A percentile compares a stretch with the other conserved stretches of the same genome.
Conservation (phyloP, 1,140 invertebrate genomes). For the Danaus plexippus region DNA sequence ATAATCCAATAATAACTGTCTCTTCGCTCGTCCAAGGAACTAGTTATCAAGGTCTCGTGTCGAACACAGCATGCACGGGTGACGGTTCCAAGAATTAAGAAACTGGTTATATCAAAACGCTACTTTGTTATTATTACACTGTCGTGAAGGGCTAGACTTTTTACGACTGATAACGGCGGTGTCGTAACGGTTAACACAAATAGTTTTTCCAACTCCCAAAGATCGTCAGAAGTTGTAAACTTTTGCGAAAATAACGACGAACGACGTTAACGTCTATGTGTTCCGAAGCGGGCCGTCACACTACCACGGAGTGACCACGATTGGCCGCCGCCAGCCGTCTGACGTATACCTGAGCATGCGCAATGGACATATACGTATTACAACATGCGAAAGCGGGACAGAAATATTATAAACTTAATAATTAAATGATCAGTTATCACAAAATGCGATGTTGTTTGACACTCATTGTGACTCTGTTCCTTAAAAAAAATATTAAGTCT, state of each 20-base stretch:
- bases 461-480: slow-evolving; percentile 7
- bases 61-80: slow-evolving; percentile 50
- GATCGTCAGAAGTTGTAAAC: slow-evolving; percentile 27
- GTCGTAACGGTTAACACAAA: slow-evolving; percentile 11
- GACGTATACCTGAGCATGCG: slow-evolving; percentile 46
- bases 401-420: slow-evolving; percentile 15
- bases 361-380: slow-evolving; percentile 43
- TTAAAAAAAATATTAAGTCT: slow-evolving; percentile 10
- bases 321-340: slow-evolving; percentile 31
- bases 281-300: slow-evolving; percentile 33
- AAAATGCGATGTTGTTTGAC: slow-evolving; percentile 14
- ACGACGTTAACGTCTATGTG: slow-evolving; percentile 23
- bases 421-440: too few species aligned
- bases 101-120: slow-evolving; percentile 53
- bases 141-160: slow-evolving; percentile 4
- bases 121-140: slow-evolving; percentile 29
- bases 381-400: slow-evolving; percentile 30
- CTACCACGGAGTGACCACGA: slow-evolving; percentile 32
- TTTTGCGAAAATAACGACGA: slow-evolving; percentile 20
- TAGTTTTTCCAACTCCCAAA: slow-evolving; percentile 13
- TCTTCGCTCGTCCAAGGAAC: slow-evolving; percentile 68
- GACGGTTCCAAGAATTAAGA: slow-evolving; percentile 54
- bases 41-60: slow-evolving; percentile 72
- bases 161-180: slow-evolving; percentile 19
- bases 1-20: slow-evolving; percentile 71